Evolutionary conservation across 2,113 vertebrate genomes (phyloP), one percentile per base, ranked within the genome.

Genomic region (Festucalex cinctus): DNA sequence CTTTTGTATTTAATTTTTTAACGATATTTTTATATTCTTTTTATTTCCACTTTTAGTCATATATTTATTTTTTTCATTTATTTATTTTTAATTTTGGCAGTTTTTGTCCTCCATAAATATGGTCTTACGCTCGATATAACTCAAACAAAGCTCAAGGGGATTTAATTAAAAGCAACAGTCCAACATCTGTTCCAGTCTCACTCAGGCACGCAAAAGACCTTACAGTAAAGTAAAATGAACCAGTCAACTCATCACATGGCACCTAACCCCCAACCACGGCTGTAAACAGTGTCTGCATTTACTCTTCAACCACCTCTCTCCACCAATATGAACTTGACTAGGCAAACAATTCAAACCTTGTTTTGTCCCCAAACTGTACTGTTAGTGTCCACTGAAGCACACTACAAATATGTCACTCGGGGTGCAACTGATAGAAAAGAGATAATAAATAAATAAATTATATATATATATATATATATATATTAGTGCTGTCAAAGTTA

Each of bases 111-210:
- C n/a, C n/a, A n/a, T n/a, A n/a, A 76, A 75, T 49, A 68, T 37
- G 76, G n/a, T 64, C 65, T 83, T 83, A 84, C 81, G 85, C 86
- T 89, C 79, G 91, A 88, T 89, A 78, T 85, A 85, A 81, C 86
- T 74, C 79, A 85, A 89, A 91, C 86, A 92, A 92, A 91, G 84
- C 83, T 90, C 83, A 86, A 79, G 73, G 62, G 76, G 86, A 90
- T 90, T 89, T 91, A 88, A 91, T 92, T 91, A 91, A 90, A 91
- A 91, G 85, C 87, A 92, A 89, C 88, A 90, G 88, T 88, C 85
- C 81, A 85, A 90, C 91, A 90, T 91, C 91, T 90, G 90, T 85
- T 86, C 66, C 85, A 86, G 72, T 71, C 56, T 82, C 83, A 88
- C 80, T 90, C 85, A 86, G 82, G 75, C 80, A 87, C 65, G 77